Percentiles rank a stretch among this genome's conserved stretches.
Evolutionary conservation across 2,888 invertebrate species (phyloP).

Genomic region (Camptogramma bilineatum): DNA sequence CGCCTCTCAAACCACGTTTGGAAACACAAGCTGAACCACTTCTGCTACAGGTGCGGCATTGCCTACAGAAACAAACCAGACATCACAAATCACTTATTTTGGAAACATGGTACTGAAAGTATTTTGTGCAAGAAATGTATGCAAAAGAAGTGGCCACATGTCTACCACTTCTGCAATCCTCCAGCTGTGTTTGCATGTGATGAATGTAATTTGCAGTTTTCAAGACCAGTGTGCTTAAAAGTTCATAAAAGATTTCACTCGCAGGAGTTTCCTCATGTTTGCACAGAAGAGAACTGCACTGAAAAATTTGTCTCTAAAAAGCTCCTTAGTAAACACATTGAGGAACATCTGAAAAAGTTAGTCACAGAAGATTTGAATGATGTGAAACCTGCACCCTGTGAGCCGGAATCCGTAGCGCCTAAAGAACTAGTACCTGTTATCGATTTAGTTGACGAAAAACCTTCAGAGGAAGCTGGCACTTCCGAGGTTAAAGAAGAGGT

Average conservation of each 20-base stretch:
- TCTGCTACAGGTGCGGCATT: constrained; percentile 95
- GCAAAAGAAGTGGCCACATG: constrained; percentile 96
- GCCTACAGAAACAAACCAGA: constrained; percentile 95
- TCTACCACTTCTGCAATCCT: constrained; percentile 95
- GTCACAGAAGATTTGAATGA: constrained; percentile 63
- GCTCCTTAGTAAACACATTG: constrained; percentile 89
- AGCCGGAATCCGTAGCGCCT: constrained; percentile 58
- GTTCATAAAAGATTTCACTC: constrained; percentile 93
- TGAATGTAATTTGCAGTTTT: constrained; percentile 91
- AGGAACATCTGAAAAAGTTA: constrained; percentile 83
- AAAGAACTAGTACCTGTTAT: constrained; percentile 69
- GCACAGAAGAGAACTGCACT: constrained; percentile 89
- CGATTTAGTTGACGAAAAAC: constrained; percentile 72
- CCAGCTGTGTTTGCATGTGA: constrained; percentile 92
- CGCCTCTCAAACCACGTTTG: constrained; percentile 94
- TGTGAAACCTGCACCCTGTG: constrained; percentile 56
- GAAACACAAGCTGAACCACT: constrained; percentile 95
- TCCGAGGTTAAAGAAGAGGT: constrained; percentile 66
- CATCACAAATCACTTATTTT: constrained; percentile 95
- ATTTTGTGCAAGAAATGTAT: constrained; percentile 93
- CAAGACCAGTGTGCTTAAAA: constrained; percentile 91
- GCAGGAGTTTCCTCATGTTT: constrained; percentile 89
- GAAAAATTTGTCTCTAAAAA: constrained; percentile 94
- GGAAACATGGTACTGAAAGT: constrained; percentile 97
- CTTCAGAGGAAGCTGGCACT: constrained; percentile 65